These are phyloP conservation scores for Sebastes fasciatus DNA, from an alignment of 2,113 vertebrate genomes.

Conservation along the genomic window DNA sequence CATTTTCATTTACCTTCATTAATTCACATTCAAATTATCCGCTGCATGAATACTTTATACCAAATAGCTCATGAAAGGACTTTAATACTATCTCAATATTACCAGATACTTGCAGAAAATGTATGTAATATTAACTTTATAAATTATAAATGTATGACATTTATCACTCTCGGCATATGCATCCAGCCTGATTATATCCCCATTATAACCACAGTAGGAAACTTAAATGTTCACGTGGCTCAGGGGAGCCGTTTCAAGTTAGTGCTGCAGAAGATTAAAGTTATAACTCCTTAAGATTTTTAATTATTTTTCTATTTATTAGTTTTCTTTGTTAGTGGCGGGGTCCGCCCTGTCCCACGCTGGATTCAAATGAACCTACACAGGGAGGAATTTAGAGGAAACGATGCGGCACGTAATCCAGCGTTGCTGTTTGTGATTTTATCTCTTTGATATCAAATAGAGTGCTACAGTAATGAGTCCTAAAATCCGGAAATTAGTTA, in stretches of 20 bases:
- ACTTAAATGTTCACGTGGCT: neutral
- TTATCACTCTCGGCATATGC: neutral
- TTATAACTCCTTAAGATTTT: neutral
- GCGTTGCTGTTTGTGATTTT: too few relatives aligned
- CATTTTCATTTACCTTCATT: neutral
- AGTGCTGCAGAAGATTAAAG: neutral
- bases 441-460: too few relatives aligned
- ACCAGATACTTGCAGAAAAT: neutral
- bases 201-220: neutral
- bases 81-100: neutral
- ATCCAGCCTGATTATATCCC: neutral
- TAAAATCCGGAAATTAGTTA: too few relatives aligned
- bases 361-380: too few relatives aligned
- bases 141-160: neutral
- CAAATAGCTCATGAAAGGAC: neutral
- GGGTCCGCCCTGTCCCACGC: too few relatives aligned
- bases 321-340: neutral
- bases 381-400: too few relatives aligned
- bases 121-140: neutral
- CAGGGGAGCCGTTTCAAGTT: neutral
- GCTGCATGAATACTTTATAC: neutral
- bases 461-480: too few relatives aligned
- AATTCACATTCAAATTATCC: neutral
- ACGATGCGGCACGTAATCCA: too few relatives aligned
- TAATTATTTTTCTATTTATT: neutral